phyloP scores from a whole-genome alignment of 2,888 invertebrate genomes.

The Epinotia brunnichana region DNA sequence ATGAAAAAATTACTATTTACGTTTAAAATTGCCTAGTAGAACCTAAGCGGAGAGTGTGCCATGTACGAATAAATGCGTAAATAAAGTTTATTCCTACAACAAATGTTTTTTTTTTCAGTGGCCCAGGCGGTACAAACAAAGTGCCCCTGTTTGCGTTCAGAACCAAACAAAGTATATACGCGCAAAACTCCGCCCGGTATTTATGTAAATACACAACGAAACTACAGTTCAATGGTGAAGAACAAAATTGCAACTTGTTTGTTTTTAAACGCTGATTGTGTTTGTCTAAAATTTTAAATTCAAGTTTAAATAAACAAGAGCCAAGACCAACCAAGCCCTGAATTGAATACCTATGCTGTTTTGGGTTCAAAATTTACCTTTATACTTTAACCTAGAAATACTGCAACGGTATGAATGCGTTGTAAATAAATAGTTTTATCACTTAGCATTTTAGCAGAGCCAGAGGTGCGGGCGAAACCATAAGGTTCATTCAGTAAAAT shows the following conservation, averaged over 20 bases:
- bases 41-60: too few relatives aligned
- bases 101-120: conserved; percentile 12
- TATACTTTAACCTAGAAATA: background rate
- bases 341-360: background rate
- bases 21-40: background rate
- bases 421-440: background rate
- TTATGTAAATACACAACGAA: conserved; percentile 75
- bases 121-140: conserved; percentile 54
- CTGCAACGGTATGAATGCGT: background rate
- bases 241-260: conserved; percentile 67
- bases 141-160: conserved; percentile 43
- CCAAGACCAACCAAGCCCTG: background rate
- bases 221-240: conserved; percentile 67
- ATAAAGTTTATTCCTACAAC: conserved; percentile 3
- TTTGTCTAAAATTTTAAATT: background rate
- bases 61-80: background rate
- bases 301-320: background rate
- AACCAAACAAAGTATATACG: conserved; percentile 49
- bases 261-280: conserved; percentile 61
- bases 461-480: background rate
- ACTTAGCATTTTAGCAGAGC: background rate
- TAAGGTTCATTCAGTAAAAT: background rate
- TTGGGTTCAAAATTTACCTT: background rate
- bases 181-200: conserved; percentile 58
- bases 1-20: background rate